A percentile compares a stretch with the other conserved stretches of the same genome.
These are phyloP conservation scores for Tetragonula clypearis DNA, from an alignment of 1,140 invertebrate genomes.

Conservation along the genomic window DNA sequence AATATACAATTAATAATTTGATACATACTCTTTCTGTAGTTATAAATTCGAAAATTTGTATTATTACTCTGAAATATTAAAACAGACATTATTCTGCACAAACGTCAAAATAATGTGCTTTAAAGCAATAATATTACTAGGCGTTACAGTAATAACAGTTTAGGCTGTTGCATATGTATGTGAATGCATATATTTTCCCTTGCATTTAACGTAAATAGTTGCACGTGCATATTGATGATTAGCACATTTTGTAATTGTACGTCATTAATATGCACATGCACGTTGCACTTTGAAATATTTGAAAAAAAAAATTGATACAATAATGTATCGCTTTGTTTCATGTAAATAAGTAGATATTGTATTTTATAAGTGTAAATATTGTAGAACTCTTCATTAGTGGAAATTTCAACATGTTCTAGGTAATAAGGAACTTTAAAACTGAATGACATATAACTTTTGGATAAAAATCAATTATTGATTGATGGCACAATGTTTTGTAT, in stretches of 20 bases:
- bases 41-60: slow-evolving; percentile 2
- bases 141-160: slow-evolving; percentile 55
- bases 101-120: slow-evolving; percentile 58
- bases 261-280: slow-evolving; percentile 17
- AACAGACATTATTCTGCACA: slow-evolving; percentile 41
- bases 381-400: slow-evolving; percentile 53
- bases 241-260: not conserved
- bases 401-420: slow-evolving; percentile 53
- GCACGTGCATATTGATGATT: slow-evolving; percentile 33
- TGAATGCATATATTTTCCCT: slow-evolving; percentile 54
- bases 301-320: slow-evolving; percentile 42
- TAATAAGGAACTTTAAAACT: slow-evolving; percentile 53
- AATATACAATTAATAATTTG: slow-evolving; percentile 17
- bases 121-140: slow-evolving; percentile 69
- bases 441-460: slow-evolving; percentile 56
- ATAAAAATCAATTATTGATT: slow-evolving; percentile 60
- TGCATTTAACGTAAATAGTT: slow-evolving; percentile 48
- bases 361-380: slow-evolving; percentile 71
- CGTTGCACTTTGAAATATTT: not conserved
- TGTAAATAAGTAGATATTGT: slow-evolving; percentile 65
- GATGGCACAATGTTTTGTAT: slow-evolving; percentile 64
- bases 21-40: slow-evolving; percentile 19
- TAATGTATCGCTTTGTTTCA: slow-evolving; percentile 53
- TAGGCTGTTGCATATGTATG: slow-evolving; percentile 49
- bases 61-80: slow-evolving; percentile 42